Conservation (phyloP, 1,140 invertebrate genomes). For the Ceratosolen fusciceps region DNA sequence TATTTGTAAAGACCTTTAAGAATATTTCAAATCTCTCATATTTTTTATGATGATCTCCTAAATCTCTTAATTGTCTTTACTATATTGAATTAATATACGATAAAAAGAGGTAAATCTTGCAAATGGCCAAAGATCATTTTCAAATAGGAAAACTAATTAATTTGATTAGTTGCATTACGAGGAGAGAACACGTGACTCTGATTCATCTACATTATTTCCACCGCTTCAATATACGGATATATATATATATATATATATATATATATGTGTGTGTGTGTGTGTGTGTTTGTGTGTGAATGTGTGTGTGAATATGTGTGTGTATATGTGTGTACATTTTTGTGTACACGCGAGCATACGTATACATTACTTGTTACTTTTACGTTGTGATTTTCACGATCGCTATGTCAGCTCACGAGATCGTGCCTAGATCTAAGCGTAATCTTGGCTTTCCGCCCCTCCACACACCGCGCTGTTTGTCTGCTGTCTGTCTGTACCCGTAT, state of each 20-base stretch:
- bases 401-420: background rate
- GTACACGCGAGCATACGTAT: background rate
- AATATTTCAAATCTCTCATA: too few relatives aligned
- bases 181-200: background rate
- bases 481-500: background rate
- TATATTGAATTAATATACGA: too few relatives aligned
- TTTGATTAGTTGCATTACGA: background rate
- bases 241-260: slow-evolving; percentile 17
- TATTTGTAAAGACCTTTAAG: too few relatives aligned
- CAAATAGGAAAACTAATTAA: background rate
- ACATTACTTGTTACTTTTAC: slow-evolving; percentile 10
- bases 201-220: background rate
- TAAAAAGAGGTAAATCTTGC: too few relatives aligned
- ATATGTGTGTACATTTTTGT: too few relatives aligned
- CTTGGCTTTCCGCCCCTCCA: background rate
- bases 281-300: too few relatives aligned
- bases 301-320: too few relatives aligned
- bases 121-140: too few relatives aligned
- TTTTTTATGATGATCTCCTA: too few relatives aligned
- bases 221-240: background rate
- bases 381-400: background rate
- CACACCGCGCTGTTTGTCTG: background rate
- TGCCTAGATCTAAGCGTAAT: background rate
- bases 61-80: too few relatives aligned
- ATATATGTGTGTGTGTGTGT: too few relatives aligned